Conservation (phyloP, 2,888 invertebrate genomes). For the Mystacides longicornis region DNA sequence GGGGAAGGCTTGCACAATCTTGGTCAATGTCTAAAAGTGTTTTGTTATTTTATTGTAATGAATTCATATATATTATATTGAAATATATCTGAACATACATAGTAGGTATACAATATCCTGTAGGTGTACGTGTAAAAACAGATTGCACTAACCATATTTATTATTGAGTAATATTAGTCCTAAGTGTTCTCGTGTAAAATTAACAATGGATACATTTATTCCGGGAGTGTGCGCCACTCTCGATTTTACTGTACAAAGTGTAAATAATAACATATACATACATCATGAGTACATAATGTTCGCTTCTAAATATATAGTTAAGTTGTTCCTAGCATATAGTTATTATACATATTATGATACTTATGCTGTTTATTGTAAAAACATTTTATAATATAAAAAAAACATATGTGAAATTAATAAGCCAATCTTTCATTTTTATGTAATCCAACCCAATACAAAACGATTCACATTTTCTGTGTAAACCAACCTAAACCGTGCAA, state of each 20-base stretch:
- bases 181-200: constrained; percentile 41
- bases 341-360: constrained; percentile 53
- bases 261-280: constrained; percentile 34
- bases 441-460: no score
- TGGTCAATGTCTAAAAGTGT: constrained; percentile 8
- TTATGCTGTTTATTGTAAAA: constrained; percentile 55
- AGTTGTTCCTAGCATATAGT: constrained; percentile 53
- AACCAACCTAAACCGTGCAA: no score
- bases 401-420: constrained; percentile 16
- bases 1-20: constrained; percentile 13
- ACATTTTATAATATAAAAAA: constrained; percentile 53
- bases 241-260: constrained; percentile 48
- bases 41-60: constrained; percentile 13
- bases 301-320: constrained; percentile 48
- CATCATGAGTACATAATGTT: constrained; percentile 42
- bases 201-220: constrained; percentile 34
- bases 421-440: constrained; percentile 2
- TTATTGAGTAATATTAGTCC: constrained; percentile 34
- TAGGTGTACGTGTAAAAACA: constrained; percentile 16
- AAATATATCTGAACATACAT: background rate
- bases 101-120: constrained; percentile 3
- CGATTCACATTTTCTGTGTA: no score
- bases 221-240: background rate
- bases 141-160: constrained; percentile 38
- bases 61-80: background rate